phyloP scores from a whole-genome alignment of 2,888 invertebrate species.

The Brenthis hecate region DNA sequence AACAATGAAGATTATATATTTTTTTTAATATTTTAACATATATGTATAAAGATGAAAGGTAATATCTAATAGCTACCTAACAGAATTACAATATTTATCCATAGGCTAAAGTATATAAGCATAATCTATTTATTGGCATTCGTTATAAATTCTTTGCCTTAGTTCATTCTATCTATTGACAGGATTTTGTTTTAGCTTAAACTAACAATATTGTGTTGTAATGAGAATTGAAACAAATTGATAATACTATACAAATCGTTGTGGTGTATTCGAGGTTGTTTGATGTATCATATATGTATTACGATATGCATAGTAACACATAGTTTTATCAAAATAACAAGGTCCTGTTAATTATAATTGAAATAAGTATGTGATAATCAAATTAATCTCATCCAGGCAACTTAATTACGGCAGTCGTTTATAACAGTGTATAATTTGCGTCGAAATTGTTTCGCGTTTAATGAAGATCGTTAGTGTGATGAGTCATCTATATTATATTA shows the following conservation, averaged over 20 bases:
- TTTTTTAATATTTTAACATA: too few species aligned
- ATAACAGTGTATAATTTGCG: slow-evolving; percentile 78
- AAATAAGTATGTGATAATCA: slow-evolving; percentile 76
- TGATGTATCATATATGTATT: slow-evolving; percentile 6
- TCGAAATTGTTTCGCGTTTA: slow-evolving; percentile 75
- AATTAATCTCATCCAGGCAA: slow-evolving; percentile 74
- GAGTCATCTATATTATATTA: slow-evolving; percentile 57
- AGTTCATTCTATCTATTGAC: too few species aligned
- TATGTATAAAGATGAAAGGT: too few species aligned
- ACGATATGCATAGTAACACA: slow-evolving; percentile 53
- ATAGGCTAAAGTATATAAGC: too few species aligned
- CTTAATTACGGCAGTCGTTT: slow-evolving; percentile 72
- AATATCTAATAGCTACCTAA: too few species aligned
- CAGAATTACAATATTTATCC: too few species aligned
- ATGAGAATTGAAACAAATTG: not conserved
- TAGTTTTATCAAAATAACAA: slow-evolving; percentile 65
- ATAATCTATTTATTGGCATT: too few species aligned
- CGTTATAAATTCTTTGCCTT: too few species aligned
- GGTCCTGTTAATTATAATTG: slow-evolving; percentile 68
- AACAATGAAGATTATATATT: too few species aligned
- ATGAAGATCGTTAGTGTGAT: slow-evolving; percentile 68
- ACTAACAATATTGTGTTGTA: too few species aligned
- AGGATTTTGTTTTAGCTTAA: too few species aligned
- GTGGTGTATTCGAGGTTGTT: not conserved
- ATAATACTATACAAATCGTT: not conserved